A percentile compares a stretch with the other conserved stretches of the same genome.
Conservation (phyloP, 2,888 invertebrate genomes). For the Chesias legatella region DNA sequence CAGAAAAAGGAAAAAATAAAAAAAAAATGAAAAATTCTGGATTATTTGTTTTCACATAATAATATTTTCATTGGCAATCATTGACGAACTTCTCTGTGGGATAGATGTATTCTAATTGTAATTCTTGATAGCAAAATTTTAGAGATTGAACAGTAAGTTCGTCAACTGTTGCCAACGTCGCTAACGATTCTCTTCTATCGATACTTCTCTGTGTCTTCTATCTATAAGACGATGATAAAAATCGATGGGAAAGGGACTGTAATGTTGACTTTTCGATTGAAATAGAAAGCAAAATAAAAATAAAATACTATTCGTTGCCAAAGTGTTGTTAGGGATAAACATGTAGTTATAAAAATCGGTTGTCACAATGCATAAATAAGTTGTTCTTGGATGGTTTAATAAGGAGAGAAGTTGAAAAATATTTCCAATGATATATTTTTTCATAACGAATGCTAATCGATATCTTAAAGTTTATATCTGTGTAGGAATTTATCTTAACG, state of each 20-base stretch:
- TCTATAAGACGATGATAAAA: conserved; percentile 60
- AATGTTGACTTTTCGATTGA: conserved; percentile 68
- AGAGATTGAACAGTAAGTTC: conserved; percentile 39
- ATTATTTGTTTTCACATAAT: conserved; percentile 55
- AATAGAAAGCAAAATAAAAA: conserved; percentile 54
- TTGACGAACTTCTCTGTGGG: conserved; percentile 44
- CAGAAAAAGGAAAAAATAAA: conserved; percentile 59
- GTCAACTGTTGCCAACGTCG: conserved; percentile 41
- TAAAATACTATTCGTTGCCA: conserved; percentile 79
- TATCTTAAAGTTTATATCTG: conserved; percentile 78
- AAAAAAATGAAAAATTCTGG: conserved; percentile 48
- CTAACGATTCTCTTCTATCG: conserved; percentile 54
- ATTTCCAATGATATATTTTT: conserved; percentile 81
- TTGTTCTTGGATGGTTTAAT: conserved; percentile 77
- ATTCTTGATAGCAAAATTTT: conserved; percentile 62
- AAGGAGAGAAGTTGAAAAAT: conserved; percentile 76
- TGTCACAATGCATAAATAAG: conserved; percentile 77
- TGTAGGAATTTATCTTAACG: conserved; percentile 75
- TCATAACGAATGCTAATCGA: conserved; percentile 77
- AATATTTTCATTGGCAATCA: conserved; percentile 42
- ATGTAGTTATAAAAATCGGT: conserved; percentile 77
- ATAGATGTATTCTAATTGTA: conserved; percentile 41
- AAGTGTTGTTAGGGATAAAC: conserved; percentile 78
- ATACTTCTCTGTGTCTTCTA: conserved; percentile 67
- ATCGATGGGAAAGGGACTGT: conserved; percentile 52